Evolutionary conservation across 2,797 vertebrate genomes (phyloP), one percentile per base, ranked within the genome.

Genomic region (Microchirus variegatus): DNA sequence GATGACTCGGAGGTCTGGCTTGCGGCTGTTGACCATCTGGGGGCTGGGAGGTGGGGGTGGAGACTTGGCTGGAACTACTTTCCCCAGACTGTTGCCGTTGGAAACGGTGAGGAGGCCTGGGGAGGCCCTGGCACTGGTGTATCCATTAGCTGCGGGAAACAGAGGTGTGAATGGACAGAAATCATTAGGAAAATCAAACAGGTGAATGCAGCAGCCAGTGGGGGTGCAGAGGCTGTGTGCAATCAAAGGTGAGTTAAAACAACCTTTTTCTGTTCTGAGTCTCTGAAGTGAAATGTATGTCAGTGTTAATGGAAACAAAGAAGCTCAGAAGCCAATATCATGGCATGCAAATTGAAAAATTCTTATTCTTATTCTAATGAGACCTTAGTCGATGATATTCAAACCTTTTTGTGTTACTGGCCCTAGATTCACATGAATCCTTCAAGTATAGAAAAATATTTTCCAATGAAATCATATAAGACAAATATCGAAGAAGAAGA

Each of bases 1-100:
- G 95, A 99, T 98, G 77, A 99, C 96, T 6, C 97, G 92, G 51
- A 99, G 93, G 92, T 99, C 97, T 0, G 97, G 97, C 88, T 98
- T 99, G 88, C 97, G 96, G 92, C 91, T 95, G 92, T 87, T 84
- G 66, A 89, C 92, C 48, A 97, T 94, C 91, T 95, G 96, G 18
- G 94, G 68, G 82, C 94, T 84, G 10, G 94, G 93, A 67, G 90
- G 89, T 13, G 95, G 86, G 0, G 96, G 94, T 6, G 95, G 94
- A 9, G 96, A 96, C 89, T 97, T 96, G 90, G 97, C 92, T 47
- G 93, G 95, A 83, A 95, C 94, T 92, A 95, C 93, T 91, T 99
- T 99, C 86, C 94, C 95, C 89, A 97, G 82, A 89, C 93, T 96
- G 94, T 94, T 97, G 90, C 97, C 97, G 0, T 99, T 99, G 91